Evolutionary conservation across 2,888 invertebrate species (phyloP).

Genomic region (Agonum fuliginosum): DNA sequence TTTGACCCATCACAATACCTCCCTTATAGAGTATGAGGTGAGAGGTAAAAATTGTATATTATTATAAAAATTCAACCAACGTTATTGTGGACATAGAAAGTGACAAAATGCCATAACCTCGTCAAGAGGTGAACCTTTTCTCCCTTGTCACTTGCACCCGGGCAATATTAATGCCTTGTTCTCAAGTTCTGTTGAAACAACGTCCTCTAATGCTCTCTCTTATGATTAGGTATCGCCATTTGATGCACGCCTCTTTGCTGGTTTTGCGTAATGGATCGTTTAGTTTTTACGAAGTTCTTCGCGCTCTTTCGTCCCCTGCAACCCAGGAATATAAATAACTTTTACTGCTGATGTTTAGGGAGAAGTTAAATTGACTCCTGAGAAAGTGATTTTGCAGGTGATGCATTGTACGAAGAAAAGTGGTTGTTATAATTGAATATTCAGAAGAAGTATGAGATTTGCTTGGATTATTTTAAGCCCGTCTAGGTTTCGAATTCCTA

Average conservation of each 20-base stretch:
- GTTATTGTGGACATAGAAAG: no score
- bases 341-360: conserved; percentile 43
- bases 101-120: no score
- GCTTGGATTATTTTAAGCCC: no score
- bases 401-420: no score
- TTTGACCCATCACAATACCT: no score
- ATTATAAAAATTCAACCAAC: no score
- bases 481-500: no score
- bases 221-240: conserved; percentile 50
- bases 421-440: no score
- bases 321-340: conserved; percentile 38
- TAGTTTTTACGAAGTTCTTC: conserved; percentile 43
- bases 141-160: conserved; percentile 13
- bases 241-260: conserved; percentile 32
- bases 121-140: no score
- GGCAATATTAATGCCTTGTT: conserved; percentile 30
- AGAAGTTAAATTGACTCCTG: conserved; percentile 31
- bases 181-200: not conserved
- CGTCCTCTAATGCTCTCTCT: conserved; percentile 37
- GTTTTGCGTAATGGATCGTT: conserved; percentile 49
- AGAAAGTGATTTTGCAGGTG: conserved; percentile 46
- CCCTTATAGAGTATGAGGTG: no score
- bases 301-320: not conserved
- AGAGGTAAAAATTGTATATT: no score
- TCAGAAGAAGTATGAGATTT: no score